Base-by-base conservation (phyloP, 2,113 vertebrate genomes). In the Tyto alba region DNA sequence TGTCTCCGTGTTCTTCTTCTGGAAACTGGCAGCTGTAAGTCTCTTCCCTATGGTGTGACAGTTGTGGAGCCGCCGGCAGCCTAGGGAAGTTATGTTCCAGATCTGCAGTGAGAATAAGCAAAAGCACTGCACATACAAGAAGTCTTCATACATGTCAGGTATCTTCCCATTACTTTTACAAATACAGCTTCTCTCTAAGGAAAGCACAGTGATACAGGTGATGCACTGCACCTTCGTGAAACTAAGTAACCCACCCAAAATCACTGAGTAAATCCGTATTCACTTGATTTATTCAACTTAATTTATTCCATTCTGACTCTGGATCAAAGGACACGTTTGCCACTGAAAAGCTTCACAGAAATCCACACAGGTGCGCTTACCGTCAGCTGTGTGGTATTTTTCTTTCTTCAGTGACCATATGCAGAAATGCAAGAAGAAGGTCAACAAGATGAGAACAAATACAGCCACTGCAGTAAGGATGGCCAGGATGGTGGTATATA, bases 11-110 rank as follows among this genome's bases (percentile, higher is more conserved):
- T 43, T 98, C 98, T 38, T 98, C 98, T 73, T 98, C 98, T 2
- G 98, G 98, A 85, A 98, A 98, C n/a, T 95, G 98, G 91, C 96
- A 98, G 95, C 98, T 98, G 81, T 41, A 78, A 25, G 94, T 47
- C 4, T 98, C 98, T 26, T 97, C 97, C 8, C 30, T 52, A 2
- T 5, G 69, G 27, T 8, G 53, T 30, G 14, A 56, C 1, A 11
- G 59, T 0, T 62, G 81, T 4, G 26, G 41, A 68, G 60, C 52
- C 52, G 1, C 27, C 2, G 7, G 47, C 25, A 34, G 91, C 74
- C 40, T 43, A 8, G 16, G 11, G 56, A 64, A 30, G n/a, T 41
- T 17, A 22, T 15, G 36, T 20, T 89, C 96, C 47, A 77, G 17
- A n/a, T 95, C 97, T 96, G 95, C 27, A 12, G 82, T 55, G 62